Evolutionary conservation across 2,797 vertebrate genomes (phyloP), one percentile per base, ranked within the genome.

Genomic region (Phylloscopus collybita): DNA sequence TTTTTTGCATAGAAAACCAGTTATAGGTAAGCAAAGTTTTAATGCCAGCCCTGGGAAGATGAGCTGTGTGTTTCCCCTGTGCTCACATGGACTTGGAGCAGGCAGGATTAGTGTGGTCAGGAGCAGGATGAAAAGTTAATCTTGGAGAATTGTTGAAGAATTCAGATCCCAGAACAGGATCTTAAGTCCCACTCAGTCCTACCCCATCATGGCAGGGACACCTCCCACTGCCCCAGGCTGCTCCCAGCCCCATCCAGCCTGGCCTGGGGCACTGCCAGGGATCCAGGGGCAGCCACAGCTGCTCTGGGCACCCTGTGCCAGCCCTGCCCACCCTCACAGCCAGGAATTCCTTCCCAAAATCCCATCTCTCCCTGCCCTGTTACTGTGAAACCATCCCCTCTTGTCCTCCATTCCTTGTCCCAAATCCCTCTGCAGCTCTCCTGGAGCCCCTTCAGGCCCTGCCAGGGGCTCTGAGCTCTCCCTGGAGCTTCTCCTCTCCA

Each of bases 141-240:
- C 10, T 6, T 30, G 4, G 0, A 42, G 42, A 50, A 38, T 17
- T 56, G 56, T 26, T 38, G 8, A 66, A 32, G 61, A 56, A 56
- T 26, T 3, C 61, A 66, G 50, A 32, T 34, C 32, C 36, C 56
- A 62, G 5, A 44, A 20, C 15, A 32, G 13, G 32, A 49, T 62
- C 22, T 36, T 44, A 49, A 61, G 56, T 2, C 10, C 2, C 42
- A 56, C 3, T 1, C 56, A 29, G 42, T 50, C 0, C 22, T 34
- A 62, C 16, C 11, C 26, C 21, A 26, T 16, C 40, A 22, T 8
- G 38, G 25, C 61, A 54, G 78, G 54, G 47, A 32, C 54, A 36
- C 2, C 7, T 69, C 0, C n/a, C 23, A 13, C 34, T 5, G 0
- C 11, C 47, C 70, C 78, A 67, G 34, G 15, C 0, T 34, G 40